Conservation (phyloP, 2,888 invertebrate genomes). For the Mesopsocus fuscifrons region DNA sequence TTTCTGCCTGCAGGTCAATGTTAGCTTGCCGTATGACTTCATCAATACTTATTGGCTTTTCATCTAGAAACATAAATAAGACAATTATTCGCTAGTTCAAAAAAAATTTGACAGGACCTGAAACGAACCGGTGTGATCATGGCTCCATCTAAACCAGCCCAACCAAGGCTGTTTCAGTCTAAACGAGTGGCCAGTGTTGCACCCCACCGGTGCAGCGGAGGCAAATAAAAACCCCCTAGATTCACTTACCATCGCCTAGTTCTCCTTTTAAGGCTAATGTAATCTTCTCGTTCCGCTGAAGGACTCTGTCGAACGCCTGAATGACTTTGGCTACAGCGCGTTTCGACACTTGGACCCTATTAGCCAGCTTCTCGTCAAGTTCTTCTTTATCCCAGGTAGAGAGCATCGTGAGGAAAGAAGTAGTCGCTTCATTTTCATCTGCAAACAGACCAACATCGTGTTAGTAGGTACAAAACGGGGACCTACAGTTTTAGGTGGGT, state of each 20-base stretch:
- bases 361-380: constrained; percentile 85
- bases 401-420: constrained; percentile 83
- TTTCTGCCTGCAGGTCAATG: constrained; percentile 75
- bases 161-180: too few relatives aligned
- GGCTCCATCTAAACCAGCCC: too few relatives aligned
- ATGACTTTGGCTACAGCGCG: constrained; percentile 91
- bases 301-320: constrained; percentile 87
- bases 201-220: too few relatives aligned
- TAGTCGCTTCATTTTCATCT: constrained; percentile 94
- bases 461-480: constrained; percentile 1
- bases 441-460: constrained; percentile 19
- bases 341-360: constrained; percentile 90
- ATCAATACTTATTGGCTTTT: constrained; percentile 53
- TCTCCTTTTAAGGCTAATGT: constrained; percentile 73
- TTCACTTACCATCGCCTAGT: constrained; percentile 44
- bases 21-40: constrained; percentile 72
- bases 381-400: constrained; percentile 98
- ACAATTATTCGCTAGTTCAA: too few relatives aligned
- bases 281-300: constrained; percentile 91
- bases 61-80: constrained; percentile 27
- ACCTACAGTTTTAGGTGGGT: too few relatives aligned
- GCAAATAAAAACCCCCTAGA: too few relatives aligned
- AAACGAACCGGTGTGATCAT: too few relatives aligned
- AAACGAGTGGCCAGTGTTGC: too few relatives aligned
- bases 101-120: too few relatives aligned